A percentile compares a stretch with the other conserved stretches of the same genome.
Conservation (phyloP, 2,797 vertebrate genomes). For the Lindbergichthys nudifrons region DNA sequence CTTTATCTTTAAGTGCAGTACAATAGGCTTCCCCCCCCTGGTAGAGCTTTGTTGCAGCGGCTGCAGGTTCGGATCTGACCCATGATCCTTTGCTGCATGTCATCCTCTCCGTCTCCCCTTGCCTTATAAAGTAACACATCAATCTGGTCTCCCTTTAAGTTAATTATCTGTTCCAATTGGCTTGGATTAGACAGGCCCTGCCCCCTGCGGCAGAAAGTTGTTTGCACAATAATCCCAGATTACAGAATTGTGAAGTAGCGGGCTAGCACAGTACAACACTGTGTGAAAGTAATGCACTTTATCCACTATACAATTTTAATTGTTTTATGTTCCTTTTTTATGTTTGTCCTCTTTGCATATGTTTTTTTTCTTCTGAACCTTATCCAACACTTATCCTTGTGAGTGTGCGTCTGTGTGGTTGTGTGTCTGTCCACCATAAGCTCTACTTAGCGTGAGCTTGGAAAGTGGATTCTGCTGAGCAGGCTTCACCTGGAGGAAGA, state of each 20-base stretch:
- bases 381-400: conserved; percentile 12
- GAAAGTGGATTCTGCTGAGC: conserved; percentile 77
- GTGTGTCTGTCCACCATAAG: conserved; percentile 65
- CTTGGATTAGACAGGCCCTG: conserved; percentile 64
- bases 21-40: no score
- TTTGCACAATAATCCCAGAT: conserved; percentile 78
- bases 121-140: conserved; percentile 18
- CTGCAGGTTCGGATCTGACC: no score
- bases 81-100: no score
- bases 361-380: background rate
- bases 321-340: background rate
- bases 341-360: background rate
- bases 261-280: background rate
- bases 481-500: conserved; percentile 47
- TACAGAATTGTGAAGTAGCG: conserved; percentile 52
- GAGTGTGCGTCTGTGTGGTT: conserved; percentile 6
- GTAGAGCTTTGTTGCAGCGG: no score
- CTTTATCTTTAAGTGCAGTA: no score
- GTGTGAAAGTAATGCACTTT: conserved; percentile 11
- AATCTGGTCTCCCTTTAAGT: conserved; percentile 11
- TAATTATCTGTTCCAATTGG: conserved; percentile 27
- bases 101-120: no score
- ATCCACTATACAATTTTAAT: background rate
- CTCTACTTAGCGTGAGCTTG: conserved; percentile 77
- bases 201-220: conserved; percentile 36